A percentile compares a stretch with the other conserved stretches of the same genome.
These are phyloP conservation scores for Conger conger DNA, from an alignment of 2,113 vertebrate genomes.

Conservation along the genomic window DNA sequence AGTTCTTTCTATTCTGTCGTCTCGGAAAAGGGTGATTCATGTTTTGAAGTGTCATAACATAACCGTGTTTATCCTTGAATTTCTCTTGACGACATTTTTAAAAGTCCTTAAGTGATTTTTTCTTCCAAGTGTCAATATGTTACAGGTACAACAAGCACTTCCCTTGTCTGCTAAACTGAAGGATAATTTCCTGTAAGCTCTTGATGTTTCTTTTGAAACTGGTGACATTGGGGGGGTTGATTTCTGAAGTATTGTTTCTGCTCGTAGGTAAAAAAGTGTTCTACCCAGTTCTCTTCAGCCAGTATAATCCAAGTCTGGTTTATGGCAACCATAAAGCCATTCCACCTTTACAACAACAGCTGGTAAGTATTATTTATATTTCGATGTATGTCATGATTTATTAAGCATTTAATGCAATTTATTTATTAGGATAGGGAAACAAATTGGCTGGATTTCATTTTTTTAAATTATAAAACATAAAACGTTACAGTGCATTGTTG, in stretches of 20 bases:
- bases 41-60: background rate
- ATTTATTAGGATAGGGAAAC: background rate
- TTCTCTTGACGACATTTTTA: background rate
- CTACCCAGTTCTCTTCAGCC: slow-evolving; percentile 96
- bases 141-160: too few species aligned
- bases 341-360: slow-evolving; percentile 88
- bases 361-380: slow-evolving; percentile 73
- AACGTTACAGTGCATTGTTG: background rate
- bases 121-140: too few species aligned
- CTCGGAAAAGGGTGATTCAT: background rate
- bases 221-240: background rate
- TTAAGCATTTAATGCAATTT: background rate
- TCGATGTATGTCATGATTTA: background rate
- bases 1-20: background rate
- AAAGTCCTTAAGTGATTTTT: background rate
- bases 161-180: background rate
- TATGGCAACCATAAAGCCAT: slow-evolving; percentile 83
- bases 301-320: slow-evolving; percentile 92
- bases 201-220: background rate
- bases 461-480: too few species aligned
- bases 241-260: slow-evolving; percentile 33
- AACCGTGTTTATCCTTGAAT: too few species aligned
- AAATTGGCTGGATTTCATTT: background rate
- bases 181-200: background rate
- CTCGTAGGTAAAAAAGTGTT: slow-evolving; percentile 91